Evolutionary conservation across 2,113 vertebrate species (phyloP).

Genomic region (Sorex fumeus): DNA sequence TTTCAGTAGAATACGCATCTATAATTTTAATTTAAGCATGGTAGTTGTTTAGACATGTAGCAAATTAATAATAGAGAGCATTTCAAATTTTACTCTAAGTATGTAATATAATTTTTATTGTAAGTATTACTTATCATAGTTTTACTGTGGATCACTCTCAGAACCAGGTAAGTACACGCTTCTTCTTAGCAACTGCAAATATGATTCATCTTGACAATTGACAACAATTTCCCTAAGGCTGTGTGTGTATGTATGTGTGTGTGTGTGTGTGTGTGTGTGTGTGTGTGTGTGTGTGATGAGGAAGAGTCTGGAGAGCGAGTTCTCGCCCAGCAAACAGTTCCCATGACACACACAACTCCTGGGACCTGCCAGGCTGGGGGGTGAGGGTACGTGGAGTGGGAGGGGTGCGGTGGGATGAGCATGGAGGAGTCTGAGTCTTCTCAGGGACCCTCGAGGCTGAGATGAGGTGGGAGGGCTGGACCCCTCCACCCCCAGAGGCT

Average conservation of each 20-base stretch:
- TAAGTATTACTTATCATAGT: neutral
- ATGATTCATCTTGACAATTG: neutral
- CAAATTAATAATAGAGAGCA: neutral
- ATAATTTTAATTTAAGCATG: slow-evolving; percentile 38
- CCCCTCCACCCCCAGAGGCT: neutral
- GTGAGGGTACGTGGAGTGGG: neutral
- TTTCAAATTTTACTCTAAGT: neutral
- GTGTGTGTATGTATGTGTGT: too few relatives aligned
- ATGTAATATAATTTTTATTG: neutral
- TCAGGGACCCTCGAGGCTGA: neutral
- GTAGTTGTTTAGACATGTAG: neutral
- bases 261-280: too few relatives aligned
- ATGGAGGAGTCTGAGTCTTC: neutral
- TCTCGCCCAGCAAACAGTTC: neutral
- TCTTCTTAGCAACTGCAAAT: neutral
- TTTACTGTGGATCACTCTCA: neutral
- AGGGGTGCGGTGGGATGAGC: neutral
- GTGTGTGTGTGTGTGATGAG: neutral
- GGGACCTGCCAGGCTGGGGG: neutral
- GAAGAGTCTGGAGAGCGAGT: neutral
- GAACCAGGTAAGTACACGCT: neutral
- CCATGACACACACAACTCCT: neutral
- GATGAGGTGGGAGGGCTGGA: accelerated
- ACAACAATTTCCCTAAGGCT: neutral
- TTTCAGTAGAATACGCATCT: neutral